Percentiles rank a stretch among this genome's conserved stretches.
Evolutionary conservation across 2,113 vertebrate species (phyloP).

Genomic region (Nibea albiflora): DNA sequence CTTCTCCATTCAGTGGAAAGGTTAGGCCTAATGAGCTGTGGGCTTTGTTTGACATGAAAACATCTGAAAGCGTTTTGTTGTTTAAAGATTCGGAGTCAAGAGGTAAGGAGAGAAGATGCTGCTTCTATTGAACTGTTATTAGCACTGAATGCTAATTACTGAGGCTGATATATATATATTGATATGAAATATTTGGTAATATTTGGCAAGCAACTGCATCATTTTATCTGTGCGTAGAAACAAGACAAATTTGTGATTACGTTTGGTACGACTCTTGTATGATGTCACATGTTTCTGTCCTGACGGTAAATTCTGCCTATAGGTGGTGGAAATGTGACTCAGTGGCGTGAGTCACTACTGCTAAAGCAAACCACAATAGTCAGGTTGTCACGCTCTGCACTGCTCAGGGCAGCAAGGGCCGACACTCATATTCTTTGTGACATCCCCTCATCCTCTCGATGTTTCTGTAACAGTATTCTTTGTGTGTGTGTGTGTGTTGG

Average conservation of each 20-base stretch:
- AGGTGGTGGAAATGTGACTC: constrained; percentile 53
- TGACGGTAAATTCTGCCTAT: constrained; percentile 37
- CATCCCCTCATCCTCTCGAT: constrained; percentile 17
- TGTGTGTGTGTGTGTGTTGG: neutral
- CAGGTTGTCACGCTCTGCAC: constrained; percentile 56
- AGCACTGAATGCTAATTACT: neutral
- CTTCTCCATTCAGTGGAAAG: constrained; percentile 12
- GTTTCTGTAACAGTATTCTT: constrained; percentile 4
- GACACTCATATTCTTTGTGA: constrained; percentile 59
- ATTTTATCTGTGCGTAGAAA: neutral
- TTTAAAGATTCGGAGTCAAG: neutral
- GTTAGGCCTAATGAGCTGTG: constrained; percentile 18
- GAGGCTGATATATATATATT: too few relatives aligned
- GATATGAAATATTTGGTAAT: too few relatives aligned
- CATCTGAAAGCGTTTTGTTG: neutral
- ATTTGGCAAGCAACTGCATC: neutral
- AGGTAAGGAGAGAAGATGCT: neutral
- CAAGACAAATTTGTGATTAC: neutral
- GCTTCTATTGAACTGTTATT: neutral
- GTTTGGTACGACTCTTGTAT: neutral
- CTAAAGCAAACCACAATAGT: constrained; percentile 50
- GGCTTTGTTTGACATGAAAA: neutral
- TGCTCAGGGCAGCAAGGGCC: constrained; percentile 43
- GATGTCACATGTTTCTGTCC: constrained; percentile 19
- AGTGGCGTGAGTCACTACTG: constrained; percentile 50